These are phyloP conservation scores for Menidia menidia DNA, from an alignment of 2,797 vertebrate species.

Conservation along the genomic window DNA sequence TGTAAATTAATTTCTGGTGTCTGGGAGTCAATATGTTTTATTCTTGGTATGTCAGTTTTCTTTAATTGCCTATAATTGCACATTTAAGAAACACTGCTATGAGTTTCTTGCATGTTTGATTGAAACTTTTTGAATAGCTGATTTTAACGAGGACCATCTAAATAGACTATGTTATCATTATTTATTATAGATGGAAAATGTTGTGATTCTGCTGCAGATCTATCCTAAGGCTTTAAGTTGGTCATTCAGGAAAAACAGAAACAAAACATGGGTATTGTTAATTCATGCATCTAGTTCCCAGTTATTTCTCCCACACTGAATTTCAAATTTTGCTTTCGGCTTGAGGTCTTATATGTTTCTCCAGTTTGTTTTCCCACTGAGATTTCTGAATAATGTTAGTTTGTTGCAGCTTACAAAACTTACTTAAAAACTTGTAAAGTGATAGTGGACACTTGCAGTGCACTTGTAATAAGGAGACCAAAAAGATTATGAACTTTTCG, in stretches of 20 bases:
- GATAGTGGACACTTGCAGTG: neutral
- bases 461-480: too few relatives aligned
- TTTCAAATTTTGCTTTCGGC: neutral
- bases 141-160: neutral
- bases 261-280: constrained; percentile 5
- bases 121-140: neutral
- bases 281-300: constrained; percentile 6
- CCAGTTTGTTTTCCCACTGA: neutral
- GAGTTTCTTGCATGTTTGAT: neutral
- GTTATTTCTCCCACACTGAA: neutral
- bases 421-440: too few relatives aligned
- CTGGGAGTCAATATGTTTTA: neutral
- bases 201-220: neutral
- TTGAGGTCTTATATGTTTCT: neutral
- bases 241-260: constrained; percentile 2
- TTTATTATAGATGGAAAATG: neutral
- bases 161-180: neutral
- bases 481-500: too few relatives aligned
- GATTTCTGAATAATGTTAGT: neutral
- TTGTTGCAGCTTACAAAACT: neutral
- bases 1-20: neutral
- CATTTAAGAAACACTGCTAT: neutral
- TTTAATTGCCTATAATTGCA: neutral
- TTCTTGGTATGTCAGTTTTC: neutral
- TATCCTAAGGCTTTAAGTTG: neutral